phyloP scores from a whole-genome alignment of 1,140 invertebrate species.

The Meloidogyne floridensis region DNA sequence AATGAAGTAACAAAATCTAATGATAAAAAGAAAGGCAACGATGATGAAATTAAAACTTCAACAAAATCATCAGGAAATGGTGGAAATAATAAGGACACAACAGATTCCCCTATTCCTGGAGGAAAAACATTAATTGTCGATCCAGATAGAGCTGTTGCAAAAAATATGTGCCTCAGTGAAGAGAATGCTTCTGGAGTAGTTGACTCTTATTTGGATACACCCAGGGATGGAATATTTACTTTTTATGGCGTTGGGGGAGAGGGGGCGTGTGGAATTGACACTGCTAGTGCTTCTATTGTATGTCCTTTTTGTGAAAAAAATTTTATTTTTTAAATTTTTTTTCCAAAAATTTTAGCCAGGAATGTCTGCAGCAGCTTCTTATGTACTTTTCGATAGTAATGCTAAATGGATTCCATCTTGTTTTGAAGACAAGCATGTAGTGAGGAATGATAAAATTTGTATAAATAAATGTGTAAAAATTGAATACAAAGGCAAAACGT shows the following conservation, averaged over 20 bases:
- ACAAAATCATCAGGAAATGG: no score
- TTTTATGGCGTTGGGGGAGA: constrained; percentile 30
- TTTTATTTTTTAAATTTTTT: no score
- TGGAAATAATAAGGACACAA: no score
- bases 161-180: no score
- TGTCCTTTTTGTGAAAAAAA: no score
- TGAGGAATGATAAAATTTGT: constrained; percentile 34
- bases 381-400: constrained; percentile 26
- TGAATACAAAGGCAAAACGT: constrained; percentile 44
- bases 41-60: no score
- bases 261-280: constrained; percentile 33
- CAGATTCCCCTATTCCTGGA: no score
- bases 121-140: no score
- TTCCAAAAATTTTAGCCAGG: background rate
- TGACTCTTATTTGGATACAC: constrained; percentile 24
- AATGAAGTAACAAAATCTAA: no score
- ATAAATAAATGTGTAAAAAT: constrained; percentile 38
- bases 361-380: constrained; percentile 31
- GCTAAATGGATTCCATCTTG: constrained; percentile 29
- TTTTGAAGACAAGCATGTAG: constrained; percentile 17
- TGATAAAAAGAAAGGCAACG: no score
- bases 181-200: constrained; percentile 10
- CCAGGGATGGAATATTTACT: constrained; percentile 27
- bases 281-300: background rate
- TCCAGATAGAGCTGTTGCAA: no score